Evolutionary conservation across 2,797 vertebrate genomes (phyloP), one percentile per base, ranked within the genome.

Genomic region (Scyliorhinus canicula): DNA sequence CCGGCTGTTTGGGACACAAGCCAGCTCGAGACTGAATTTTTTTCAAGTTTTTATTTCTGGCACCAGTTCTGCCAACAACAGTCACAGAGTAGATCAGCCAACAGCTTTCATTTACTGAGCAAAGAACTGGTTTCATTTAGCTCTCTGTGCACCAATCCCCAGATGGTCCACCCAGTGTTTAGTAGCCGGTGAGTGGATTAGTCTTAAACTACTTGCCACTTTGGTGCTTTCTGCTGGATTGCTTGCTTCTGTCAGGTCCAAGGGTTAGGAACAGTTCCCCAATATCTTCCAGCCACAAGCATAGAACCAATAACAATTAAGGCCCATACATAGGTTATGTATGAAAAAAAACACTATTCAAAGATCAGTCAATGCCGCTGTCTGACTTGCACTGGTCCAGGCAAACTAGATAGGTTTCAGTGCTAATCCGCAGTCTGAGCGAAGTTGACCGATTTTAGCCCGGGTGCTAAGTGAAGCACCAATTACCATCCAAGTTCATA

Each of bases 1-100:
- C 93, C 88, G 67, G 93, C 93, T 74, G 93, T 52, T 74, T 21
- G 44, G 93, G 67, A 94, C 67, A 55, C 44, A 28, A 94, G 67
- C 93, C 93, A 94, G 93, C 6, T 5, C 71, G 28, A 47, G 44
- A 52, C 19, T 94, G 93, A 94, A n/a, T 74, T 74, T 67, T 94
- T 93, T 69, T 90, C 16, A 90, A 90, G 86, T 60, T 60, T 94
- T 74, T 69, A 44, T 93, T 94, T 74, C 93, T 94, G 93, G 93
- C 67, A 71, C 28, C 67, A n/a, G 47, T 71, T 50, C 67, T 74
- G 67, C 93, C 93, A 94, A 71, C 93, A 71, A 74, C 16, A 94
- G 55, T 71, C 47, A 94, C 11, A 47, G 90, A 94, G 67, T 52
- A 44, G 47, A 94, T 71, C 67, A 52, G 67, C 65, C 65, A 71